Base-by-base conservation (phyloP, 1,140 invertebrate species). In the Stratiolaelaps scimitus region DNA sequence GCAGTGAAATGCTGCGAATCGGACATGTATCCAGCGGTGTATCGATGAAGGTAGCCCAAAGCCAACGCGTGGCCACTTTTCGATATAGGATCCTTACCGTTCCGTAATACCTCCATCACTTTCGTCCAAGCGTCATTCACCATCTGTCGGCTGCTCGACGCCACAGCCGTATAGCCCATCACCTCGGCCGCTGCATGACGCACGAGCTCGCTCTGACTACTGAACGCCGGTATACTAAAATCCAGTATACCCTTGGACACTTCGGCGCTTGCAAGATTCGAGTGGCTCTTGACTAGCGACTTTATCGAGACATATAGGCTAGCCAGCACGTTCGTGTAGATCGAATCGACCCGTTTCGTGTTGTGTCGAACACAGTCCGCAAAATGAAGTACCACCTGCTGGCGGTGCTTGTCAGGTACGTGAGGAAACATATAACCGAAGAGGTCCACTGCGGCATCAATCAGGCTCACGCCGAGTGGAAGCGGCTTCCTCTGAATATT, bases 321-420 rank as follows among this genome's bases (percentile, higher is more conserved):
- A 15, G 53, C 26, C 13, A 60, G 23, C 17, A 60, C 53, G 34
- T 60, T 60, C 15, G 53, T 60, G 10, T 60, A 60, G 53, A 60
- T 26, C 15, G 53, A 60, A 23, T 60, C 53, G 15, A 34, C 53
- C 53, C 53, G 15, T 26, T 60, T 60, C 15, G 15, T 29, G 23
- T 60, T 60, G 34, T 91, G 88, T 70, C 86, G 84, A 64, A 97
- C 90, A 73, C 91, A 94, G 72, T 98, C 93, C 43, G 83, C 82
- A 73, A 98, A 98, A 74, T 98, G 94, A 67, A 94, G 88, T 43
- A 98, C 76, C 85, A 98, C 94, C 79, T 98, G 92, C 44, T 94
- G 78, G 68, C 92, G 75, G 77, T 98, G 93, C 73, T 97, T 98
- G 72, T 92, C 89, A 2, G 90, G 87, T 6, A 97, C 90, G 65